A percentile compares a stretch with the other conserved stretches of the same genome.
Evolutionary conservation across 92 coral and sea anemone species (phyloP).

Genomic region (Metridium senile): DNA sequence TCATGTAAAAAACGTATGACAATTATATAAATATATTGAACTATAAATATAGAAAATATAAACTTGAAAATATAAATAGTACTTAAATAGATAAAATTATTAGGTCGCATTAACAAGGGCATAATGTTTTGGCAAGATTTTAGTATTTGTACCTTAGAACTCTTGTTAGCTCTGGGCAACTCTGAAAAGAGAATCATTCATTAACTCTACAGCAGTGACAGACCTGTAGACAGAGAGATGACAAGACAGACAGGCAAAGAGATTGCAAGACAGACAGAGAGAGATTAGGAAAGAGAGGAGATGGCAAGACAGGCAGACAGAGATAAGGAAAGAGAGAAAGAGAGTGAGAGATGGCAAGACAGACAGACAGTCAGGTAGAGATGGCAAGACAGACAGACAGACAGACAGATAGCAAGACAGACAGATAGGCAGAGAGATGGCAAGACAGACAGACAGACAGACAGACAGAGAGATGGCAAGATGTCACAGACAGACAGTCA

Average conservation of each 20-base stretch:
- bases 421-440: background rate
- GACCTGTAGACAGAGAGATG: background rate
- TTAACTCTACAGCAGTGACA: background rate
- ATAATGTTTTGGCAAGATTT: too few relatives aligned
- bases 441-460: background rate
- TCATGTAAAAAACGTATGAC: too few relatives aligned
- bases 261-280: background rate
- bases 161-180: conserved; percentile 92
- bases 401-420: background rate
- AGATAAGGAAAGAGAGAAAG: background rate
- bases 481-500: too few relatives aligned
- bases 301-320: background rate
- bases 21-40: too few relatives aligned
- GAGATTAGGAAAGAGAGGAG: background rate
- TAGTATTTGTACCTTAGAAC: conserved; percentile 78
- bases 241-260: background rate
- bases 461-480: too few relatives aligned
- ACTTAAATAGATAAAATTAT: too few relatives aligned
- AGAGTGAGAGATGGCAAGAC: background rate
- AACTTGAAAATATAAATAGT: too few relatives aligned
- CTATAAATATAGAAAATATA: too few relatives aligned
- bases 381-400: background rate
- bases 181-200: conserved; percentile 40
- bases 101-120: too few relatives aligned
- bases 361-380: background rate